Percentiles rank a stretch among this genome's conserved stretches.
Conservation (phyloP, 2,113 vertebrate genomes). For the Platanista minor region DNA sequence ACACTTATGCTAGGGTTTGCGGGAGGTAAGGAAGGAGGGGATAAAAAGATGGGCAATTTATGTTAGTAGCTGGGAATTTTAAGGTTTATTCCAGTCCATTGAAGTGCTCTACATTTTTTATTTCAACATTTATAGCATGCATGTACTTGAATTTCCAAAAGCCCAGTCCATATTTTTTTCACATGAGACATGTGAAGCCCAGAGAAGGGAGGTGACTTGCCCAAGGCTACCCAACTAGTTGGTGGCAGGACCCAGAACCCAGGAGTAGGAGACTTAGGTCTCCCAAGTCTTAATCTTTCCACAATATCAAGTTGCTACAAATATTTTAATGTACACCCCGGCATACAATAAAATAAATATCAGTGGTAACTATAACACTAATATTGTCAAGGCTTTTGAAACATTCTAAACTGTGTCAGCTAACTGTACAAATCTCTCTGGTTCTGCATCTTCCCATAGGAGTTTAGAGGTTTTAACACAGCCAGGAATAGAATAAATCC, state of each 20-base stretch:
- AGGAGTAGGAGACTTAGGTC: neutral
- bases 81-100: neutral
- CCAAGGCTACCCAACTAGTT: neutral
- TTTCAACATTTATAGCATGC: neutral
- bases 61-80: neutral
- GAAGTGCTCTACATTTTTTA: neutral
- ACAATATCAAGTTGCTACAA: neutral
- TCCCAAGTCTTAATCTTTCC: neutral
- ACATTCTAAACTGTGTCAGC: slow-evolving; percentile 37
- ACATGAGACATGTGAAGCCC: neutral
- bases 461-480: slow-evolving; percentile 64
- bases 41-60: neutral
- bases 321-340: neutral
- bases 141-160: neutral
- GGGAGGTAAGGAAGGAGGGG: neutral
- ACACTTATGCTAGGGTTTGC: neutral
- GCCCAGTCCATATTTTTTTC: neutral
- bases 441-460: slow-evolving; percentile 50
- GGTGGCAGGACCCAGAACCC: neutral
- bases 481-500: slow-evolving; percentile 64
- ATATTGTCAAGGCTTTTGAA: slow-evolving; percentile 49
- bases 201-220: neutral
- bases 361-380: slow-evolving; percentile 1
- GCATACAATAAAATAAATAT: slow-evolving; percentile 34
- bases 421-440: slow-evolving; percentile 65